phyloP scores from a whole-genome alignment of 2,113 vertebrate genomes.

The Manacus vitellinus region DNA sequence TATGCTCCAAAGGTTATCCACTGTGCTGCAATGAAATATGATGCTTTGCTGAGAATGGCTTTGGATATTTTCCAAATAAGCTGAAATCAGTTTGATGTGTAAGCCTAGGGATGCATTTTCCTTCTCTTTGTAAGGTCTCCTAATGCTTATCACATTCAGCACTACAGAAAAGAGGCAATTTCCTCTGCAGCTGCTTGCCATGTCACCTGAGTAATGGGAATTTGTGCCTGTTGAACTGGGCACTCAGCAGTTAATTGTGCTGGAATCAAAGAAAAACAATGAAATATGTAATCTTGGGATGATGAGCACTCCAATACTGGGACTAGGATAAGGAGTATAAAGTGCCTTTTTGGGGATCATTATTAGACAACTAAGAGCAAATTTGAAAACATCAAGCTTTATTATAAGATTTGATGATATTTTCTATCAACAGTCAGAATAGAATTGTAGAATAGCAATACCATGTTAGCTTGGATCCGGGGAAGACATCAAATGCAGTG shows the following conservation, averaged over 20 bases:
- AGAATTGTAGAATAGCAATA: not conserved
- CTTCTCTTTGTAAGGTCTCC: not conserved
- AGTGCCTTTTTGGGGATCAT: not conserved
- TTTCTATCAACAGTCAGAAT: not conserved
- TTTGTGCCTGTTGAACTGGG: not conserved
- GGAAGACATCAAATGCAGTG: not conserved
- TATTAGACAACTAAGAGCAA: not conserved
- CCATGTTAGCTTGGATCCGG: not conserved
- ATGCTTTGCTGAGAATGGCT: not conserved
- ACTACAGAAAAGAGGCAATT: not conserved
- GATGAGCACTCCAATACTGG: not conserved
- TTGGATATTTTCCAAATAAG: not conserved
- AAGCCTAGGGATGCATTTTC: not conserved
- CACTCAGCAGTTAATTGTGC: not conserved
- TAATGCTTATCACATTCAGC: not conserved
- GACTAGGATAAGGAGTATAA: not conserved
- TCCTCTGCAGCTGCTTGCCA: not conserved
- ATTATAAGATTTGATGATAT: not conserved
- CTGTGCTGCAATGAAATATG: not conserved
- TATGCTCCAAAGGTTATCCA: not conserved
- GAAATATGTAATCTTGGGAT: not conserved
- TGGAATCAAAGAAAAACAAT: not conserved
- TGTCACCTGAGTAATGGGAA: not conserved
- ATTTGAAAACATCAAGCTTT: not conserved
- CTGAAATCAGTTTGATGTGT: not conserved